Conservation (phyloP, 2,888 invertebrate genomes). For the Tridacna crocea region DNA sequence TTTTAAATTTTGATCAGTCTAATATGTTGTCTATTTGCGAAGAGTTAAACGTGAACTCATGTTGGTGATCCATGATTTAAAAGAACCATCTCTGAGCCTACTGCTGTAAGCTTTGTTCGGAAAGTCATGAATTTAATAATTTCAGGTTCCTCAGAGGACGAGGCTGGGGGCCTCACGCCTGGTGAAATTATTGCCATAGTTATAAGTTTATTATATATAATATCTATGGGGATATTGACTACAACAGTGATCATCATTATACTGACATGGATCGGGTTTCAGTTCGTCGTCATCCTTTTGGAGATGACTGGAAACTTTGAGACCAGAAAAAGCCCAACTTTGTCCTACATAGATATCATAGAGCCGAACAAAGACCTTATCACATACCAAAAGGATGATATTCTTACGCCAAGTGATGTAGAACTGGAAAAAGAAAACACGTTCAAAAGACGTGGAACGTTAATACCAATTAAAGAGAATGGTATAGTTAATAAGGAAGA, state of each 20-base stretch:
- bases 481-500: background rate
- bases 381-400: background rate
- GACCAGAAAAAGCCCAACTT: background rate
- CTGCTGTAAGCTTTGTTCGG: no score
- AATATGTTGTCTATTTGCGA: no score
- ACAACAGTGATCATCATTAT: background rate
- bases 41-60: no score
- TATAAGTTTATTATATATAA: conserved; percentile 36
- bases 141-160: no score
- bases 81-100: no score
- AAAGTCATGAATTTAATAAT: no score
- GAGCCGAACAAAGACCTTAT: background rate
- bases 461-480: background rate
- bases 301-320: background rate
- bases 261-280: background rate
- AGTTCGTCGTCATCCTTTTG: conserved; percentile 14
- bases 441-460: background rate
- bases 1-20: no score
- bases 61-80: no score
- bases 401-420: conserved; percentile 8
- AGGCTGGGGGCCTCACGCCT: conserved; percentile 23
- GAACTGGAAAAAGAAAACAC: conserved; percentile 9
- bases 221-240: background rate
- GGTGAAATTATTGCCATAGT: conserved; percentile 51
- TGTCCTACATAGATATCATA: conserved; percentile 7